Evolutionary conservation across 2,797 vertebrate genomes (phyloP), one percentile per base, ranked within the genome.

Genomic region (Arremon aurantiirostris): DNA sequence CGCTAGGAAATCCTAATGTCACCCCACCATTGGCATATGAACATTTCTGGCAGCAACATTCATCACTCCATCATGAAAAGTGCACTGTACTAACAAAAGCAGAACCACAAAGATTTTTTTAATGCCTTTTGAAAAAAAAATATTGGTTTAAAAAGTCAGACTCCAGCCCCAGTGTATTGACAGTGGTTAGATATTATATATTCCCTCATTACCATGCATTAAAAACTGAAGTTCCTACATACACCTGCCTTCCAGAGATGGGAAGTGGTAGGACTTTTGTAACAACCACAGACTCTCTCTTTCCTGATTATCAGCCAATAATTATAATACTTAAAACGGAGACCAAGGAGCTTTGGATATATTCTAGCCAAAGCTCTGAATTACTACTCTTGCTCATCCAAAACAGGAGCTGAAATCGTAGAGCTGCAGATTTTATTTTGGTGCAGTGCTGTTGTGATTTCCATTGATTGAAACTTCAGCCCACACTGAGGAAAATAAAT

Each of bases 401-500:
- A 89, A 93, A 82, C 71, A 57, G 79, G 8, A 93, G 76, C 89
- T 83, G 61, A 88, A 95, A 91, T 60, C 15, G 27, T 39, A 63
- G 34, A 5, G 39, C 68, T 14, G 21, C n/a, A 70, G 80, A 60
- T 77, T 93, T 88, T 84, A 88, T 92, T 94, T 94, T 90, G 81
- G 79, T 86, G 37, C 49, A 47, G 63, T 8, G 21, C 50, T 81
- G 65, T 32, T 91, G 84, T 83, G 91, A 82, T 93, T 96, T 96
- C 94, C 92, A 96, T 5, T 75, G 46, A 95, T 60, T 65, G 76
- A 91, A 96, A 94, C 65, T 93, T 65, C 82, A 95, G 82, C 41
- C 70, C 64, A 42, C 44, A 41, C 8, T 20, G 22, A 93, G 49
- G 59, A 92, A 95, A 94, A 95, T 76, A 82, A 94, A 93, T 81